phyloP scores from a whole-genome alignment of 2,797 vertebrate species.

The Scolopax bukidnonensis region DNA sequence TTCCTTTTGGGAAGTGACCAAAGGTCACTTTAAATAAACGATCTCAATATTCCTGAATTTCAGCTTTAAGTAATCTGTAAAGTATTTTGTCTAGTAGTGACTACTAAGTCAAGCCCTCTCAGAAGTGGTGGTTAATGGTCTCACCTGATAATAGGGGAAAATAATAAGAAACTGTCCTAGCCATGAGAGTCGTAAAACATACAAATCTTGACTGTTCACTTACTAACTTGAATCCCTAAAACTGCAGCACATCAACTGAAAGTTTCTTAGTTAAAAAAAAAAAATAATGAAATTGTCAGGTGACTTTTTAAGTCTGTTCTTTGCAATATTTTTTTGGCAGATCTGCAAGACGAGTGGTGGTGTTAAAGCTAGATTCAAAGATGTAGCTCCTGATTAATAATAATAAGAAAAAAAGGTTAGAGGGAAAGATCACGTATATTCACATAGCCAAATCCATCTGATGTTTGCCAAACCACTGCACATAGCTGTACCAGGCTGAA shows the following conservation, averaged over 20 bases:
- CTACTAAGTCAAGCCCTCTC: neutral
- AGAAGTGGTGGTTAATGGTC: neutral
- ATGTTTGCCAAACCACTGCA: neutral
- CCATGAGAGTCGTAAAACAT: fast-evolving
- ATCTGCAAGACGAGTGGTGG: neutral
- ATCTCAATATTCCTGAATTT: neutral
- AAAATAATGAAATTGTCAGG: neutral
- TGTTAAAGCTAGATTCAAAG: neutral
- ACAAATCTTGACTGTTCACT: neutral
- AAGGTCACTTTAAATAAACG: neutral
- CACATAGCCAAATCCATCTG: neutral
- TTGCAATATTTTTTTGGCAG: neutral
- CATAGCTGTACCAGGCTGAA: neutral
- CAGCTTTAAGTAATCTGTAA: neutral
- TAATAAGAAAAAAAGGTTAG: neutral
- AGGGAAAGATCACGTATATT: neutral
- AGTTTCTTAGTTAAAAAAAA: neutral
- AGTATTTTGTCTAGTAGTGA: neutral
- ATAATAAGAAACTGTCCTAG: neutral
- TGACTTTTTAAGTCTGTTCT: constrained; percentile 12
- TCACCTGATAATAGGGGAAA: neutral
- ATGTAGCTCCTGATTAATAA: neutral
- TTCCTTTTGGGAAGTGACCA: neutral
- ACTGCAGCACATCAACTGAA: neutral
- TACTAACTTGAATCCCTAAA: neutral